A percentile compares a stretch with the other conserved stretches of the same genome.
Evolutionary conservation across 2,888 invertebrate genomes (phyloP).

Genomic region (Vesta saturnalis): DNA sequence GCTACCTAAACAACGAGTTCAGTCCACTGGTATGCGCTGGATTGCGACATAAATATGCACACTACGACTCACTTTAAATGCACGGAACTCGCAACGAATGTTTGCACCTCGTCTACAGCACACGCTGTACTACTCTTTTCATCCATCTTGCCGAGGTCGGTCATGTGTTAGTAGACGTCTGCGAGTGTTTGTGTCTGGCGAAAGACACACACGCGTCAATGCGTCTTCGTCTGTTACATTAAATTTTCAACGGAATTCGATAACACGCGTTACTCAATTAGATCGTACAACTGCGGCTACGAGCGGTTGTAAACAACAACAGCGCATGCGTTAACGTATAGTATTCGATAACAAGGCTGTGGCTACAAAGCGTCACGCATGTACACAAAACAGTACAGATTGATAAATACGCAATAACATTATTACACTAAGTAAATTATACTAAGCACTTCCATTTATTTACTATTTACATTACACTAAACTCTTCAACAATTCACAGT

Average conservation of each 20-base stretch:
- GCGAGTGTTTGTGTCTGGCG: slow-evolving; percentile 50
- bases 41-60: slow-evolving; percentile 31
- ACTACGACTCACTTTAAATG: slow-evolving; percentile 21
- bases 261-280: slow-evolving; percentile 14
- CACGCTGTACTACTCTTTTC: slow-evolving; percentile 46
- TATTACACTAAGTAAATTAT: slow-evolving; percentile 21
- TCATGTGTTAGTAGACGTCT: slow-evolving; percentile 58
- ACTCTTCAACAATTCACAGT: neutral
- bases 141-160: slow-evolving; percentile 56
- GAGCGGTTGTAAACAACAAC: slow-evolving; percentile 64
- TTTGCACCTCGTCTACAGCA: slow-evolving; percentile 23
- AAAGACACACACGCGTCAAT: slow-evolving; percentile 35
- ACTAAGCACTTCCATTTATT: slow-evolving; percentile 17
- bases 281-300: slow-evolving; percentile 38
- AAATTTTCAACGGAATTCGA: slow-evolving; percentile 28
- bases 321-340: slow-evolving; percentile 62
- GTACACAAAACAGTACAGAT: slow-evolving; percentile 39
- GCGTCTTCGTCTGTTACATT: slow-evolving; percentile 39
- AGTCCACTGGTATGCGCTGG: slow-evolving; percentile 29
- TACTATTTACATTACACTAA: neutral
- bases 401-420: slow-evolving; percentile 38
- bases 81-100: slow-evolving; percentile 29
- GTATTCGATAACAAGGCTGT: slow-evolving; percentile 59
- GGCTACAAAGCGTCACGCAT: slow-evolving; percentile 45
- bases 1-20: slow-evolving; percentile 36